Evolutionary conservation across 2,113 vertebrate species (phyloP).

Genomic region (Mormyrus iriodes): DNA sequence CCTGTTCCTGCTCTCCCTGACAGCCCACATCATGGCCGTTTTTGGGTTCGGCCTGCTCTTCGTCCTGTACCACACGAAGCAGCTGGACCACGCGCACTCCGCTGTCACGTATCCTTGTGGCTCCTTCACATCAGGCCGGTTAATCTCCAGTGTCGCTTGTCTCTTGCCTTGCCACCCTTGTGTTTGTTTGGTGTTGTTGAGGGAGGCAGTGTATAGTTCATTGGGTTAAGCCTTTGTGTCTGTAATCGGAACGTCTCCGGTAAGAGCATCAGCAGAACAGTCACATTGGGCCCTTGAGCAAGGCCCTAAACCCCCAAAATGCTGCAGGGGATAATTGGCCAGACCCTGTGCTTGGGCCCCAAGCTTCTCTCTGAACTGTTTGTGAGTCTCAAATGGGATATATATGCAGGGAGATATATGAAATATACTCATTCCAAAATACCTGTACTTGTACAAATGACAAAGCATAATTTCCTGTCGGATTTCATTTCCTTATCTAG

Average conservation of each 20-base stretch:
- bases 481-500: constrained; percentile 37
- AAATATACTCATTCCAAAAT: background rate
- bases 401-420: no score
- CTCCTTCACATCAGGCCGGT: background rate
- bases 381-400: background rate
- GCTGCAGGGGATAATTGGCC: background rate
- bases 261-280: background rate
- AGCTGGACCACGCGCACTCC: constrained; percentile 75
- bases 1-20: constrained; percentile 89
- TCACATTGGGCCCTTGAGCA: no score
- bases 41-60: constrained; percentile 90
- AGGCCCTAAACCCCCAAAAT: no score
- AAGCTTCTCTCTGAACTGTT: background rate
- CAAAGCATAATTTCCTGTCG: background rate
- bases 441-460: background rate
- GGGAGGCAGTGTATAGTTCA: background rate
- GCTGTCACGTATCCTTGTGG: constrained; percentile 89
- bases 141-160: background rate
- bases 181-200: background rate
- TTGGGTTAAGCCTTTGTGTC: background rate
- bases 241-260: background rate
- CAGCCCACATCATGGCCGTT: constrained; percentile 84
- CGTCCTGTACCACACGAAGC: constrained; percentile 78
- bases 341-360: background rate
- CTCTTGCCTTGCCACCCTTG: background rate